phyloP scores from a whole-genome alignment of 2,113 vertebrate species.

The Thymallus thymallus region DNA sequence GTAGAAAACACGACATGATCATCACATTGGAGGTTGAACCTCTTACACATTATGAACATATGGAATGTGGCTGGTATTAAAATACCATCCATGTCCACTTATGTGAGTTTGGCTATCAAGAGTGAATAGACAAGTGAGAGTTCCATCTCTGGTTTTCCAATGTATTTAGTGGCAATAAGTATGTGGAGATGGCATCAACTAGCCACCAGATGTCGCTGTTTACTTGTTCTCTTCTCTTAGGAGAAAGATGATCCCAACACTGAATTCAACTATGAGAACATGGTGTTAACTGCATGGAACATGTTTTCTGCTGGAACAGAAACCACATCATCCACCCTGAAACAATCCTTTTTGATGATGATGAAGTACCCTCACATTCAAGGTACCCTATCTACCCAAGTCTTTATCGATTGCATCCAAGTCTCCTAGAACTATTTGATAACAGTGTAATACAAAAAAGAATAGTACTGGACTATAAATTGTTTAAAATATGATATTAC shows the following conservation, averaged over 20 bases:
- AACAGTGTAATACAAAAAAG: no score
- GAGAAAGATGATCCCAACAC: conserved; percentile 44
- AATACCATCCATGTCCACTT: background rate
- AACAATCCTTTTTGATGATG: conserved; percentile 63
- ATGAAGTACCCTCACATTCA: conserved; percentile 66
- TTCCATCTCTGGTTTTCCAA: no score
- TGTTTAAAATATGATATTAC: no score
- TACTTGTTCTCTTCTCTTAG: conserved; percentile 29
- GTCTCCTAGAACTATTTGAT: no score
- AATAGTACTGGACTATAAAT: no score
- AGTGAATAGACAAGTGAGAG: background rate
- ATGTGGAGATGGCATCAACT: background rate
- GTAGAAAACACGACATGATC: conserved; percentile 30
- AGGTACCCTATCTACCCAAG: conserved; percentile 46
- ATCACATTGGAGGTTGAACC: background rate
- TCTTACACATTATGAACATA: background rate
- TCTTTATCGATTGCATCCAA: background rate
- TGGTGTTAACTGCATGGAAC: conserved; percentile 41
- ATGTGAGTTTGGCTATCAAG: background rate
- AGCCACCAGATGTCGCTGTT: background rate
- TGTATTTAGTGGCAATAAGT: no score
- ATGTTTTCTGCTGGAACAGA: conserved; percentile 71
- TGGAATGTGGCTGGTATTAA: background rate
- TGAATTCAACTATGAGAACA: conserved; percentile 54
- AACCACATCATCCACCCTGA: conserved; percentile 65